These are phyloP conservation scores for Cavia aperea DNA, from an alignment of 2,113 vertebrate species.

Conservation along the genomic window DNA sequence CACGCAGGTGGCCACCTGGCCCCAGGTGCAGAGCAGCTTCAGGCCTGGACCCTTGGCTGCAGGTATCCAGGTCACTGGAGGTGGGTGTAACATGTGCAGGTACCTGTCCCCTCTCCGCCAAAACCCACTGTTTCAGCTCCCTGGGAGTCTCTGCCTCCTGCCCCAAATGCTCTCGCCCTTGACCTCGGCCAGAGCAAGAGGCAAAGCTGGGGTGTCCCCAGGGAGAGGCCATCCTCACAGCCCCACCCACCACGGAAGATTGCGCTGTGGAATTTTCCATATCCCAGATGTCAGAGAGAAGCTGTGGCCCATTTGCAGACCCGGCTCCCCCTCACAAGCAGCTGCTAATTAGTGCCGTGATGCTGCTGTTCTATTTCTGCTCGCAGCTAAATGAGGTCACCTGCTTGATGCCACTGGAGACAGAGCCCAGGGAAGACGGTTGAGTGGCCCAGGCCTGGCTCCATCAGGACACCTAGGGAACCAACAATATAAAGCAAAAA, in stretches of 20 bases:
- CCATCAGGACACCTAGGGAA: not conserved
- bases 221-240: not conserved
- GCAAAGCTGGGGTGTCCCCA: not conserved
- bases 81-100: fast-evolving
- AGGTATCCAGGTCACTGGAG: fast-evolving
- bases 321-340: not conserved
- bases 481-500: fast-evolving
- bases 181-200: not conserved
- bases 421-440: not conserved
- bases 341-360: not conserved
- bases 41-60: not conserved
- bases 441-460: not conserved
- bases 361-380: conserved; percentile 8
- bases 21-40: not conserved
- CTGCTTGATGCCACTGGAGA: not conserved
- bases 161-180: not conserved
- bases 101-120: fast-evolving
- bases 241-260: fast-evolving
- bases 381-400: conserved; percentile 39
- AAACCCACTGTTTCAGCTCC: fast-evolving
- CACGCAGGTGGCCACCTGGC: not conserved
- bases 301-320: not conserved
- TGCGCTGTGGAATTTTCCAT: not conserved
- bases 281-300: not conserved
- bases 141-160: not conserved